Conservation (phyloP, 2,113 vertebrate species). For the Paraplagusia blochii region DNA sequence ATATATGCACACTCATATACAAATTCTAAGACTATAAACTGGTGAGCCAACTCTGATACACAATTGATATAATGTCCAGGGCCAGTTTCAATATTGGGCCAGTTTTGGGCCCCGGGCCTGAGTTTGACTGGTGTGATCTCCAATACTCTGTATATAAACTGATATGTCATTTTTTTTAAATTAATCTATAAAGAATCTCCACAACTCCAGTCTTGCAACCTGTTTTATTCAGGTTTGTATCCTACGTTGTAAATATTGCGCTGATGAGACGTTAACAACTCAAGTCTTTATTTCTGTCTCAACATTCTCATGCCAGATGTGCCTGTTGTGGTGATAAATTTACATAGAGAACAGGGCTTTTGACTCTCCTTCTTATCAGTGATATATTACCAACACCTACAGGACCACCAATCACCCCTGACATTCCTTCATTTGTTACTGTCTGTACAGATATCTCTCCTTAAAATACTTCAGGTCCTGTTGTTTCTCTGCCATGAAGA, state of each 20-base stretch:
- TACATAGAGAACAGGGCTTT: constrained; percentile 14
- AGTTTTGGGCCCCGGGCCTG: too few relatives aligned
- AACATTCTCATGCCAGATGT: constrained; percentile 39
- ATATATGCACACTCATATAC: too few relatives aligned
- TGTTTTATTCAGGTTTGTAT: neutral
- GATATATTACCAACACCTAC: constrained; percentile 5
- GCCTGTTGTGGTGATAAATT: constrained; percentile 33
- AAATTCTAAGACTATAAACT: too few relatives aligned
- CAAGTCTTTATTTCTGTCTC: constrained; percentile 29
- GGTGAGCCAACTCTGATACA: too few relatives aligned
- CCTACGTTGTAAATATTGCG: neutral
- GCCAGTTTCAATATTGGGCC: too few relatives aligned
- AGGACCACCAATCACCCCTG: neutral
- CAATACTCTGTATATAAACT: too few relatives aligned
- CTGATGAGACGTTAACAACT: constrained; percentile 20
- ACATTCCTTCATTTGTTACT: neutral
- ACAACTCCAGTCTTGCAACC: too few relatives aligned
- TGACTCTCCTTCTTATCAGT: constrained; percentile 6
- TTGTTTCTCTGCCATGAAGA: constrained; percentile 7
- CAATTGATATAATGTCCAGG: too few relatives aligned
- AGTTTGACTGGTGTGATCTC: too few relatives aligned
- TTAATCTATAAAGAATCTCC: too few relatives aligned
- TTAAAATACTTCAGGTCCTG: neutral
- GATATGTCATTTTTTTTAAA: too few relatives aligned
- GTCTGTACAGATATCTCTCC: constrained; percentile 11